A percentile compares a stretch with the other conserved stretches of the same genome.
phyloP scores from a whole-genome alignment of 1,140 invertebrate species.

The Coenobita brevimanus region DNA sequence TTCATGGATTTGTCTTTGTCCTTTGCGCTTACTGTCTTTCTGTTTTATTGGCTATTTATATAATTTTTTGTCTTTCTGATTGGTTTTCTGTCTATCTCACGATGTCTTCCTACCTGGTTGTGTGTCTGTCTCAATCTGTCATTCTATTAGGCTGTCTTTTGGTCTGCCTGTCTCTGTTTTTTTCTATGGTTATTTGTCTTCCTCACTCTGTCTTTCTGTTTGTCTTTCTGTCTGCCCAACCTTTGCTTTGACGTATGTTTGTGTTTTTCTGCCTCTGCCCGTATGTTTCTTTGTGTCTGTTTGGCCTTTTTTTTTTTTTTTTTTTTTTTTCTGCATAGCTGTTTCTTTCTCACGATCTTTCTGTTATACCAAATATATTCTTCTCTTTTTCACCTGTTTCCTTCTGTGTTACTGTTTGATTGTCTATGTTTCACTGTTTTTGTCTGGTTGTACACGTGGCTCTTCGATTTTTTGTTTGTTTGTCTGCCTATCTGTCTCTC shows the following conservation, averaged over 20 bases:
- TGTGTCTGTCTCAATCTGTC: no score
- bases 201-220: not conserved
- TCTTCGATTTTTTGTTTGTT: not conserved
- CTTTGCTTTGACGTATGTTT: not conserved
- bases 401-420: not conserved
- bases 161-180: not conserved
- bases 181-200: not conserved
- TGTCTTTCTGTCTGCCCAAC: not conserved
- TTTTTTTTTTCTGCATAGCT: not conserved
- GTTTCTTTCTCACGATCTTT: not conserved
- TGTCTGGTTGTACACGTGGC: not conserved
- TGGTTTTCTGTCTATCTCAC: no score
- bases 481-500: not conserved
- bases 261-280: not conserved
- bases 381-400: not conserved
- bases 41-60: no score
- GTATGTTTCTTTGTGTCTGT: not conserved
- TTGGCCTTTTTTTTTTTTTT: not conserved
- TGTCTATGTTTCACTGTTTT: not conserved
- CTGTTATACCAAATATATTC: not conserved
- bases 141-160: no score
- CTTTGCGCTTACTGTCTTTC: no score
- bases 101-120: no score
- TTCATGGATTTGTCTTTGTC: no score
- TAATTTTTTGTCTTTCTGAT: no score